phyloP scores from a whole-genome alignment of 2,888 invertebrate species.

The Xestobium rufovillosum region DNA sequence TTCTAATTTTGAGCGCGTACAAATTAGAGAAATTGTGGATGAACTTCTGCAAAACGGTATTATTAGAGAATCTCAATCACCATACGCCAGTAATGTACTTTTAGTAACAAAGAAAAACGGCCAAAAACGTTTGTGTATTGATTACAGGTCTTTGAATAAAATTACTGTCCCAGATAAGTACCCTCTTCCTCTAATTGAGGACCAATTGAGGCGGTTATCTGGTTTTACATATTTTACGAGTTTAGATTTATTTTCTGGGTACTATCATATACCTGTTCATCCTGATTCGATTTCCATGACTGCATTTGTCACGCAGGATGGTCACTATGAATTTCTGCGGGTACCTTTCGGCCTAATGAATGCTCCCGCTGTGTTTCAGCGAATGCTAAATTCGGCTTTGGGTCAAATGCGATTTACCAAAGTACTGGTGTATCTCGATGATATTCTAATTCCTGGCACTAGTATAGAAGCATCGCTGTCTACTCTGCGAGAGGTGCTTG shows the following conservation, averaged over 20 bases:
- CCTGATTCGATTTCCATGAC: slow-evolving; percentile 27
- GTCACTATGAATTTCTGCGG: slow-evolving; percentile 29
- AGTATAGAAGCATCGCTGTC: slow-evolving; percentile 11
- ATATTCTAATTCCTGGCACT: slow-evolving; percentile 13
- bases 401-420: slow-evolving; percentile 10
- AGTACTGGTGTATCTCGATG: too few species aligned
- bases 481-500: slow-evolving; percentile 11
- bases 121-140: slow-evolving; percentile 25
- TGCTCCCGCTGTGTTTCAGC: slow-evolving; percentile 30
- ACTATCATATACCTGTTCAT: slow-evolving; percentile 30
- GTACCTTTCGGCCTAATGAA: slow-evolving; percentile 29
- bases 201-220: slow-evolving; percentile 26
- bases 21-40: slow-evolving; percentile 21
- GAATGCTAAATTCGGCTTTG: slow-evolving; percentile 23
- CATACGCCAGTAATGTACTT: slow-evolving; percentile 21
- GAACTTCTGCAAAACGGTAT: slow-evolving; percentile 18
- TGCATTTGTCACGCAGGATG: slow-evolving; percentile 30
- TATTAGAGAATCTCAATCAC: slow-evolving; percentile 25
- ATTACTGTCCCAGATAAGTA: slow-evolving; percentile 29
- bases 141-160: slow-evolving; percentile 29
- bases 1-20: slow-evolving; percentile 20
- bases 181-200: slow-evolving; percentile 30
- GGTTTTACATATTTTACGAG: slow-evolving; percentile 27
- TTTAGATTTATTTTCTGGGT: slow-evolving; percentile 30
- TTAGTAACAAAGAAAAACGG: slow-evolving; percentile 26